Evolutionary conservation across 2,888 invertebrate species (phyloP).

Genomic region (Trachelus troglodyta): DNA sequence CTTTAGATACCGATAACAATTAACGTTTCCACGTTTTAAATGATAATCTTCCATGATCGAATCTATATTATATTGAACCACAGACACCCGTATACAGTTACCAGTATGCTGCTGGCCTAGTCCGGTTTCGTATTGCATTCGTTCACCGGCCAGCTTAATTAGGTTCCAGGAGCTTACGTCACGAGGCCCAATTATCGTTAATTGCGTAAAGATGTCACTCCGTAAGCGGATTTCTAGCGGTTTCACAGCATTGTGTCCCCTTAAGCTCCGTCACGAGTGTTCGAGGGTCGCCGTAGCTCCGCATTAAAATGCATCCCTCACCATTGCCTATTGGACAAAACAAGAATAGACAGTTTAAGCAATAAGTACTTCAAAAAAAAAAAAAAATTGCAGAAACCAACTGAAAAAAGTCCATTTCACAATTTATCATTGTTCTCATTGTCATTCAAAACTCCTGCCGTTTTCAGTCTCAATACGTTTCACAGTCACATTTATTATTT

Average conservation of each 20-base stretch:
- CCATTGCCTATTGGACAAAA: background rate
- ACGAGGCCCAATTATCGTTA: constrained; percentile 63
- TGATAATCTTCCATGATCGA: background rate
- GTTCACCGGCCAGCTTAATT: constrained; percentile 52
- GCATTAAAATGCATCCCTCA: constrained; percentile 47
- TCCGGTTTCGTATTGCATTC: constrained; percentile 53
- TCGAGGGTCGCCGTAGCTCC: constrained; percentile 41
- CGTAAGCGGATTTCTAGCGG: constrained; percentile 63
- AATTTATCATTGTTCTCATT: background rate
- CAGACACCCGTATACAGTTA: background rate
- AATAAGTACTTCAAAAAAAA: background rate
- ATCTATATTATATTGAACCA: background rate
- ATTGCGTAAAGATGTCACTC: constrained; percentile 66
- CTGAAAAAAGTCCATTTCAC: background rate
- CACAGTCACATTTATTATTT: background rate
- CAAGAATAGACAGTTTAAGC: background rate
- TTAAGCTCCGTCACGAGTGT: constrained; percentile 46
- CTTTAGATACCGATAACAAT: background rate
- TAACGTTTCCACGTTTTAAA: background rate
- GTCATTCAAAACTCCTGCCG: background rate
- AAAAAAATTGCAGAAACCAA: background rate
- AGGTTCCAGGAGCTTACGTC: constrained; percentile 53
- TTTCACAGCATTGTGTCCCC: constrained; percentile 57
- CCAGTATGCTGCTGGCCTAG: background rate
- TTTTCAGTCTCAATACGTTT: background rate